Evolutionary conservation across 2,888 invertebrate species (phyloP), one percentile per base, ranked within the genome.

Genomic region (Dermolepida albohirtum): DNA sequence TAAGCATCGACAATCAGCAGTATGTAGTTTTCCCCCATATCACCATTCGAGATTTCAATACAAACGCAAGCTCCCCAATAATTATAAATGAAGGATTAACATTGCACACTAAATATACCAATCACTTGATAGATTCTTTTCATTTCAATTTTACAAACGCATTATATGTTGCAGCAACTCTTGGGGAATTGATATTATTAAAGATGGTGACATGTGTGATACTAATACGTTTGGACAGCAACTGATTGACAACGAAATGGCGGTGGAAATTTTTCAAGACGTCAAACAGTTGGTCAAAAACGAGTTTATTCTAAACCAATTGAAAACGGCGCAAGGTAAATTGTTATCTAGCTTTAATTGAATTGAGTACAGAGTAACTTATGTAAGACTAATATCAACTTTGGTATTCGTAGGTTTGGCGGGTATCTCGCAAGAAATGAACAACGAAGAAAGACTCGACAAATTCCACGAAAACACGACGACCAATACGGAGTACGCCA

Each of bases 301-400:
- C 29, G 14, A 22, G 0, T 69, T 69, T 44, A 17, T 65, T 8
- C 14, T 47, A 14, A 51, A 49, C 4, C 69, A 69, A 22, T 16
- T 66, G 8, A 51, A 54, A 47, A 69, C 69, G 1, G 66, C 69
- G 0, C 69, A 69, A 54, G 69, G 69, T 66, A 59, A 40, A 50
- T 40, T 34, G 34, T 34, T 29, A 29, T 34, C 22, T 22, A 2
- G 4, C 22, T 22, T 22, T 22, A 22, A 22, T 22, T 1, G 22
- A 22, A 4, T 22, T n/a, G n/a, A n/a, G n/a, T n/a, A n/a, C n/a
- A n/a, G n/a, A n/a, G n/a, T n/a, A n/a, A n/a, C n/a, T n/a, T n/a
- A n/a, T n/a, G n/a, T n/a, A n/a, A n/a, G n/a, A n/a, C n/a, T n/a
- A n/a, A n/a, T n/a, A n/a, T 2, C 4, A 22, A 22, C 22, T 22